These are phyloP conservation scores for Ochropleura plecta DNA, from an alignment of 2,888 invertebrate species.

Conservation along the genomic window DNA sequence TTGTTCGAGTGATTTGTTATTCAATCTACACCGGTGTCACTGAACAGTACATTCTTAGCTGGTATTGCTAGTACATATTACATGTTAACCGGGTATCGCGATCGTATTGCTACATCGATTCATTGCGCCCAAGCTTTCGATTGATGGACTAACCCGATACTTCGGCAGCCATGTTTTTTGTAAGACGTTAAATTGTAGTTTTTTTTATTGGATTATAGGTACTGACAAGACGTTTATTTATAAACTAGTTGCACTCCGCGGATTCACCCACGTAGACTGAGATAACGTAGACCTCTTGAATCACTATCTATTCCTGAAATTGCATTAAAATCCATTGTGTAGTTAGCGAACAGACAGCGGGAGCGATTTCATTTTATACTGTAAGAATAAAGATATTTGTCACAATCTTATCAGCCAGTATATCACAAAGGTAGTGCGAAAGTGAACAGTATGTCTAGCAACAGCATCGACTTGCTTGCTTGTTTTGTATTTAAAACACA, in stretches of 20 bases:
- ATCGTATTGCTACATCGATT: constrained; percentile 69
- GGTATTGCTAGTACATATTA: constrained; percentile 12
- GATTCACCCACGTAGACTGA: too few relatives aligned
- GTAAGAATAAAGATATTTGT: background rate
- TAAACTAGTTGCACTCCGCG: too few relatives aligned
- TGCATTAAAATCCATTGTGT: too few relatives aligned
- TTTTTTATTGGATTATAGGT: too few relatives aligned
- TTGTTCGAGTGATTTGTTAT: constrained; percentile 71
- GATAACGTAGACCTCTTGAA: too few relatives aligned
- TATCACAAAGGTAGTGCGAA: background rate
- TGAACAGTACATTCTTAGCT: constrained; percentile 64
- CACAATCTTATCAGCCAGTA: background rate
- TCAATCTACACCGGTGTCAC: constrained; percentile 68
- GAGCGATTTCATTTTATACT: too few relatives aligned
- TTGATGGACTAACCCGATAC: constrained; percentile 65
- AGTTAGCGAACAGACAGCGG: too few relatives aligned
- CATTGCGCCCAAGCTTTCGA: constrained; percentile 67
- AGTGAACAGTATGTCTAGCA: background rate
- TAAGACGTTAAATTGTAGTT: background rate
- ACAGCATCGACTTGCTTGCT: background rate
- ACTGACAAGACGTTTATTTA: too few relatives aligned
- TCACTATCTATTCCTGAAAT: too few relatives aligned
- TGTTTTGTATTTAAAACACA: background rate
- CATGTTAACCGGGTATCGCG: constrained; percentile 64
- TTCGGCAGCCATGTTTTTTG: constrained; percentile 46